phyloP scores from a whole-genome alignment of 2,797 vertebrate species.

The Typhlichthys subterraneus region DNA sequence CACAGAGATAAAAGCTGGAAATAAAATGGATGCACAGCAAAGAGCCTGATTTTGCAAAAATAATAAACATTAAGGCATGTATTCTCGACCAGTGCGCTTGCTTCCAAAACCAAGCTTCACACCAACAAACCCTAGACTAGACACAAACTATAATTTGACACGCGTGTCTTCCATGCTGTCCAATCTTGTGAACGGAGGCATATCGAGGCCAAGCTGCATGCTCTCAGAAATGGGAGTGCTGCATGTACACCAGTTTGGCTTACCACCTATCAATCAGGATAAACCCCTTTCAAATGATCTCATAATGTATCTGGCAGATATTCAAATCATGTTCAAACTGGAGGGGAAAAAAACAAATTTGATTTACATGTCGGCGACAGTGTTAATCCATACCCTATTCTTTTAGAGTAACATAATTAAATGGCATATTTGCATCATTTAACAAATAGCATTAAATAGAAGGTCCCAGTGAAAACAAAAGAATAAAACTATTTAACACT shows the following conservation, averaged over 20 bases:
- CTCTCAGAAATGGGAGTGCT: conserved; percentile 59
- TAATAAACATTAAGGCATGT: conserved; percentile 30
- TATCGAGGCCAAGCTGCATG: conserved; percentile 54
- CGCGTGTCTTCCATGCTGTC: conserved; percentile 42
- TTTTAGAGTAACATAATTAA: neutral
- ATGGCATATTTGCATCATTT: neutral
- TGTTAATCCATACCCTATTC: neutral
- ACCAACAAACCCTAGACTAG: conserved; percentile 14
- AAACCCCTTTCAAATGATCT: conserved; percentile 45
- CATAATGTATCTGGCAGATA: conserved; percentile 23
- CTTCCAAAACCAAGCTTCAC: conserved; percentile 29
- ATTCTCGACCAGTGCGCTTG: conserved; percentile 26
- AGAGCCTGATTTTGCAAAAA: conserved; percentile 25
- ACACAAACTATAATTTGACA: conserved; percentile 42
- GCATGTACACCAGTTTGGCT: conserved; percentile 45
- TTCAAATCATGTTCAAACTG: conserved; percentile 26
- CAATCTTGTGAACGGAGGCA: conserved; percentile 48
- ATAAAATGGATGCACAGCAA: conserved; percentile 33
- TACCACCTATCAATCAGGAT: conserved; percentile 51
- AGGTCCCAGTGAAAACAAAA: neutral
- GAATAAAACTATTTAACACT: neutral
- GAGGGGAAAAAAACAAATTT: neutral
- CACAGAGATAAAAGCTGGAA: conserved; percentile 34
- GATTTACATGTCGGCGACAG: neutral
- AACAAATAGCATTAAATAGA: conserved; percentile 9